Conservation (phyloP, 53 echinoderm and acorn worm species). For the Crossaster papposus region DNA sequence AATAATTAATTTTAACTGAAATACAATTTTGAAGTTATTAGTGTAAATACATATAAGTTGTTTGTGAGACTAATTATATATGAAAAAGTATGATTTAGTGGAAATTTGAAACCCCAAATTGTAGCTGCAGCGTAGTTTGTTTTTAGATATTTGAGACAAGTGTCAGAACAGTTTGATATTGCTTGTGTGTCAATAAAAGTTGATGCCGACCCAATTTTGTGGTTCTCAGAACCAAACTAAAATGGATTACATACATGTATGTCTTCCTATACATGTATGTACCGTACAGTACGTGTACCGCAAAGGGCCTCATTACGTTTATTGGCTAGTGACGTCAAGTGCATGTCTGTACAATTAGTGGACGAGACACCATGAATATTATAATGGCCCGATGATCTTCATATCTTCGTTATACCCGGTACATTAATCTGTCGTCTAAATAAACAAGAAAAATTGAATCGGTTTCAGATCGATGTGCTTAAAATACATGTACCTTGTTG, state of each 20-base stretch:
- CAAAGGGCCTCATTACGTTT: background rate
- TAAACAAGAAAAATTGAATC: background rate
- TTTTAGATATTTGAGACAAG: background rate
- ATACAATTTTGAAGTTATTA: no score
- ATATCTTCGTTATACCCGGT: no score
- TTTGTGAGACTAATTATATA: no score
- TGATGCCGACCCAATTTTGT: background rate
- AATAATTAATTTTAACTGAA: no score
- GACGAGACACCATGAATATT: background rate
- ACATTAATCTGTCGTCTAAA: background rate
- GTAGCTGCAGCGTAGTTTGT: no score
- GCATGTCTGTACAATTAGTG: background rate
- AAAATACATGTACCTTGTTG: background rate
- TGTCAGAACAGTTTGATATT: background rate
- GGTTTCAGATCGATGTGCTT: background rate
- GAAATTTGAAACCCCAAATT: no score
- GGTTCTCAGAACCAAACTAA: background rate
- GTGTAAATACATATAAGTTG: no score
- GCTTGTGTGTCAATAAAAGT: background rate
- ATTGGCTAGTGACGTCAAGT: conserved; percentile 3
- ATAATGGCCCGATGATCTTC: background rate
- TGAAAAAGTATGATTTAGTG: no score
- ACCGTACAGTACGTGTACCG: background rate
- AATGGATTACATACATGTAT: no score
- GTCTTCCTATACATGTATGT: background rate